Evolutionary conservation across 2,113 vertebrate genomes (phyloP), one percentile per base, ranked within the genome.

Genomic region (Ochotona curzoniae): DNA sequence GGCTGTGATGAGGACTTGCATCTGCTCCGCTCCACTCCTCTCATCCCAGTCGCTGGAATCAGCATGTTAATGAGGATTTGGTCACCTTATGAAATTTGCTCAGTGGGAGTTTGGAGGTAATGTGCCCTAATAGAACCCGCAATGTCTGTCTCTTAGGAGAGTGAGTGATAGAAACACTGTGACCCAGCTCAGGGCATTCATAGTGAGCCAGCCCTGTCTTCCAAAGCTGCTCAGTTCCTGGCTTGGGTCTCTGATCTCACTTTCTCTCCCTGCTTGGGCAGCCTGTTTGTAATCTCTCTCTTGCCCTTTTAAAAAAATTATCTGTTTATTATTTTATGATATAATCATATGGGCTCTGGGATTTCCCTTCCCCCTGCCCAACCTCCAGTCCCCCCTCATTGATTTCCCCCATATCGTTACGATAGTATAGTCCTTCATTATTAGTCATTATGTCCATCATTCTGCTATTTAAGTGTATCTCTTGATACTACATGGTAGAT

Each of bases 11-110:
- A 81, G 51, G 82, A 83, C n/a, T 79, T 63, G 85, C 69, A 87
- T 13, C 64, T 63, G 32, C 2, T 23, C 35, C 2, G 8, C 7
- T 13, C 63, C 7, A 15, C 14, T 8, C 4, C 8, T 20, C 25
- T 3, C 23, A 7, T 13, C 44, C 28, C 17, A 9, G 8, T 67
- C 86, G 75, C 38, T 80, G 88, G 61, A 70, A 76, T 76, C 32
- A 14, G 79, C 66, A 44, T 96, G 66, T 60, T 81, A 76, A 78
- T 70, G 80, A 95, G 85, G 76, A 80, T 70, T 88, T 60, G 63
- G 54, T 47, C 15, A 79, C 76, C 90, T 32, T 28, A 12, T 23
- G 78, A 85, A 78, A 69, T 90, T 21, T 64, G n/a, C 71, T 30
- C 86, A 47, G 89, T 78, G 80, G 83, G 76, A 32, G 76, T 91